Base-by-base conservation (phyloP, 2,113 vertebrate genomes). In the Paratilapia polleni region DNA sequence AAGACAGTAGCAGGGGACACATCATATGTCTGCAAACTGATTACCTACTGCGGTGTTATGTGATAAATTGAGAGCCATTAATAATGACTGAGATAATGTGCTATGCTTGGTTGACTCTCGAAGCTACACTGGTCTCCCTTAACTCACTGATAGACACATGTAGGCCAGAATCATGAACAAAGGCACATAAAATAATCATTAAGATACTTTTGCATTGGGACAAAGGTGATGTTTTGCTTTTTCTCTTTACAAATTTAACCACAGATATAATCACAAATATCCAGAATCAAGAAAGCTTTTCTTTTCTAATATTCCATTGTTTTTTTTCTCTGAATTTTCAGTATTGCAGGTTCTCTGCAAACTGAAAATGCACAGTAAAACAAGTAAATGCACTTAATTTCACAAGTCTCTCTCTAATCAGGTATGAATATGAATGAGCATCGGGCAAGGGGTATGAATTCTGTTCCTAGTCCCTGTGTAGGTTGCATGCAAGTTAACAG, bases 61-160 rank as follows among this genome's bases (percentile, higher is more conserved):
- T 82, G 84, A 78, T 88, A 41, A 80, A 81, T 49, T 83, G 77
- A 66, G 63, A n/a, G 68, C 54, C 80, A 87, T 90, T 41, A 90
- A 89, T 92, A 84, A 90, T 89, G 62, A 84, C 81, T 82, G 66
- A 87, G 89, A 57, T 47, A 41, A 68, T 60, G 41, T 0, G 59
- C 83, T 64, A 11, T 5, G 58, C 62, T 24, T 81, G 82, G 28
- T 47, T 81, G 78, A 70, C 73, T 43, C 62, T 54, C 87, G 41
- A 87, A 76, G 34, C 1, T 68, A 87, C 74, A 85, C 74, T 82
- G 54, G 64, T 66, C 60, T 82, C 77, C 70, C 19, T 41, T 3
- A 81, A 75, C 31, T 68, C 6, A 5, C 38, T 78, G 73, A 85
- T 49, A 36, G 60, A 78, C 64, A 78, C 78, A 57, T 80, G 77